phyloP scores from a whole-genome alignment of 2,888 invertebrate species.

The Eristalinus aeneus region DNA sequence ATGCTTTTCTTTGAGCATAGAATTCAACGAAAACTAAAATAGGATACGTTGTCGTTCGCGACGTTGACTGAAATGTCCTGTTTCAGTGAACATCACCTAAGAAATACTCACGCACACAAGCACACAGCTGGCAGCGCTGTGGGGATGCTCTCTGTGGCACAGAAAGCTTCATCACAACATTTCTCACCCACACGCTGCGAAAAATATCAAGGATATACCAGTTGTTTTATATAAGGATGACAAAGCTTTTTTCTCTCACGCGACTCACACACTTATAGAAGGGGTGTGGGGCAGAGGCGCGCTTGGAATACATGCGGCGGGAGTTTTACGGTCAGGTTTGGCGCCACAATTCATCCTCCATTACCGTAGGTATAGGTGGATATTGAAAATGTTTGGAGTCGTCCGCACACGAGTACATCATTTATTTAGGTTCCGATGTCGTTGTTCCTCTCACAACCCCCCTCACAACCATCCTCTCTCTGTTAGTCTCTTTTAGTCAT shows the following conservation, averaged over 20 bases:
- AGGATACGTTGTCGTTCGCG: conserved; percentile 65
- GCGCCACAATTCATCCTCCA: conserved; percentile 68
- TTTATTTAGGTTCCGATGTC: conserved; percentile 43
- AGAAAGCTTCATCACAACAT: not conserved
- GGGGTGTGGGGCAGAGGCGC: no score
- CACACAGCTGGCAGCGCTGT: not conserved
- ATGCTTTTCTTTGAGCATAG: conserved; percentile 56
- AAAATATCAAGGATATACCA: not conserved
- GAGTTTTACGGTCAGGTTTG: conserved; percentile 35
- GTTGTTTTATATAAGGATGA: not conserved
- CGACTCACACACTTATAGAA: not conserved
- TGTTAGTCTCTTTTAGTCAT: not conserved
- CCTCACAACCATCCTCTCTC: not conserved
- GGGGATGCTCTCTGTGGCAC: not conserved
- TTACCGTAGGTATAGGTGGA: conserved; percentile 52
- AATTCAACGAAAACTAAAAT: conserved; percentile 60
- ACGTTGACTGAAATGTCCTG: conserved; percentile 61
- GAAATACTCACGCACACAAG: conserved; percentile 46
- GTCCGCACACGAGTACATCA: conserved; percentile 24
- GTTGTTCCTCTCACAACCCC: not conserved
- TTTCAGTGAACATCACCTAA: conserved; percentile 38
- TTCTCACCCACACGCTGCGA: not conserved
- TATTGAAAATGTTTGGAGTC: not conserved
- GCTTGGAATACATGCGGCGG: not conserved
- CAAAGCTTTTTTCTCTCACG: not conserved